These are phyloP conservation scores for Saxidomus purpurata DNA, from an alignment of 1,140 invertebrate species.

Conservation along the genomic window DNA sequence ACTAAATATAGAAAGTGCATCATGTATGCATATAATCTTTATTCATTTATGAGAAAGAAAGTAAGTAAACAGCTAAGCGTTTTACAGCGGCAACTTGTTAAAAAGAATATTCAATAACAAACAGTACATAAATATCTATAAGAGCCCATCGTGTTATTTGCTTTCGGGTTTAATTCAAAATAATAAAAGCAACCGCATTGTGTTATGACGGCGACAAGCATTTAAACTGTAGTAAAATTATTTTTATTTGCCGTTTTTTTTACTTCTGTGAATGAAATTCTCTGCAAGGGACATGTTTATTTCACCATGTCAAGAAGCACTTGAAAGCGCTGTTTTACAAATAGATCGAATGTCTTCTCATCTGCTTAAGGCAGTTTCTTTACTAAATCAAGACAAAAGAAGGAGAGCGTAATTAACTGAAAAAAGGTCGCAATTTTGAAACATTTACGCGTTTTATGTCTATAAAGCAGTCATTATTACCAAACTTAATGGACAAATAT, in stretches of 20 bases:
- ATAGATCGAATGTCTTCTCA: conserved; percentile 3
- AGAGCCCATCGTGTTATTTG: background rate
- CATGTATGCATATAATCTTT: no score
- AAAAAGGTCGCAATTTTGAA: background rate
- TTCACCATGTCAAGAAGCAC: background rate
- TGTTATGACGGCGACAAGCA: background rate
- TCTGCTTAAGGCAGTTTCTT: background rate
- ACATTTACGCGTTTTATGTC: conserved; percentile 24
- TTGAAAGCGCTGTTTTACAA: background rate
- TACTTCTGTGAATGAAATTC: conserved; percentile 33
- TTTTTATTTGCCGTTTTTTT: background rate
- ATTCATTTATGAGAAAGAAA: no score
- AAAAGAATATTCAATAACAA: no score
- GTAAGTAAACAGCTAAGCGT: no score
- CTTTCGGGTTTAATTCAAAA: background rate
- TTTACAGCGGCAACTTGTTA: no score
- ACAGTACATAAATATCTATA: background rate
- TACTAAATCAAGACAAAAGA: background rate
- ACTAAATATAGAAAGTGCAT: no score
- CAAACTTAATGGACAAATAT: background rate
- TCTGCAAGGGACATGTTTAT: conserved; percentile 40
- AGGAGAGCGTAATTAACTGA: conserved; percentile 10
- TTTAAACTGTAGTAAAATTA: conserved; percentile 9
- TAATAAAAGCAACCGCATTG: conserved; percentile 17
- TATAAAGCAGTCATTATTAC: conserved; percentile 4